Base-by-base conservation (phyloP, 2,113 vertebrate genomes). In the Dipodomys spectabilis region DNA sequence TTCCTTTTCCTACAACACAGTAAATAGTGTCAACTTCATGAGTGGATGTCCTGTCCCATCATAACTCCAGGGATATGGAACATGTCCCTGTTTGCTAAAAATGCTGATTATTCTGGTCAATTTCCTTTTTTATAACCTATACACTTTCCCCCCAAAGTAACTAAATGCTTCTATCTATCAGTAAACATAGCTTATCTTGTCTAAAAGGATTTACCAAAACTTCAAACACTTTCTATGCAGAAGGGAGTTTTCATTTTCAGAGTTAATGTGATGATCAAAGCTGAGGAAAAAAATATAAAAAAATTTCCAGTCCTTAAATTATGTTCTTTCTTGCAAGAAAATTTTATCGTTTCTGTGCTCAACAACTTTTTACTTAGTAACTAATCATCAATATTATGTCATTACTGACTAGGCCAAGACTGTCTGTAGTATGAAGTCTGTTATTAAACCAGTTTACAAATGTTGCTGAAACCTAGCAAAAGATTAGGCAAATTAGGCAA, bases 251-350 rank as follows among this genome's bases (percentile, higher is more conserved):
- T 7, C 15, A 87, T 15, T 22, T 84, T 75, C 78, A 64, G 8
- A 90, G n/a, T 44, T 11, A 75, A 30, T 67, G 39, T 39, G 39
- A 84, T 94, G 12, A 23, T 73, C 69, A 90, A 86, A 89, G 62
- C 1, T 44, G 49, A 82, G 13, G 11, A n/a, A 9, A 44, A 39
- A 44, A 71, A 62, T n/a, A 64, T 64, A 45, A 80, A 69, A 39
- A 83, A 60, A 27, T 5, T 79, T 83, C 19, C 12, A 49, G 18
- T 73, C 28, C 35, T 72, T 19, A 82, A 72, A 25, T 32, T 53
- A 39, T 2, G 65, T 27, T 82, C 16, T 69, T 94, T 30, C 25
- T 72, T 6, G 0, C 32, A 87, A 77, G 60, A 92, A 65, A 88
- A 84, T 30, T 62, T 22, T 35, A 39, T n/a, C 15, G 81, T 27